phyloP scores from a whole-genome alignment of 2,888 invertebrate species.

The Lycophotia porphyrea region DNA sequence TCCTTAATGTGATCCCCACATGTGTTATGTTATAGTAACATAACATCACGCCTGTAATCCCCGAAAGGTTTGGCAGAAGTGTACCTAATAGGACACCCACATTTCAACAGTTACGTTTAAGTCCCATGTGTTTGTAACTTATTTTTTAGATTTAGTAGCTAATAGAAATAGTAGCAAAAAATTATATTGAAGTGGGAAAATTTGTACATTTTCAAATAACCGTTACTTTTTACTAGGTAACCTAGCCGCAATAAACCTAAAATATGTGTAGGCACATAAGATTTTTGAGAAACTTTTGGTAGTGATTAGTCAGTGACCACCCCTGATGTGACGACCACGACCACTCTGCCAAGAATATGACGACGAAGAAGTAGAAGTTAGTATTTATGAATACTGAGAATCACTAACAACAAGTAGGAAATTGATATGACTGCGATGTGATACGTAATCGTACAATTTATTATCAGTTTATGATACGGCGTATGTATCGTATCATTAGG shows the following conservation, averaged over 20 bases:
- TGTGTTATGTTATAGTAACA: not conserved
- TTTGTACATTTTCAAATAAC: not conserved
- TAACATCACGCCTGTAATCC: no score
- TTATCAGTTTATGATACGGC: not conserved
- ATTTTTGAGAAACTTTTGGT: not conserved
- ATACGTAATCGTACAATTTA: slow-evolving; percentile 13
- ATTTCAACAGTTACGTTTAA: no score
- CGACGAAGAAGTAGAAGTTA: no score
- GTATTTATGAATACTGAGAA: not conserved
- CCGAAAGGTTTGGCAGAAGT: no score
- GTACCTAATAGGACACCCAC: no score
- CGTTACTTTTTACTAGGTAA: not conserved
- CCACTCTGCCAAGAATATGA: no score
- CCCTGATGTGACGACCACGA: no score
- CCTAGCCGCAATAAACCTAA: not conserved
- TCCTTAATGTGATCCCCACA: not conserved
- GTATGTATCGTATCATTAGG: slow-evolving; percentile 2
- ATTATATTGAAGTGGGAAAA: not conserved
- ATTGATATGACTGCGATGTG: not conserved
- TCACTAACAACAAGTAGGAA: not conserved
- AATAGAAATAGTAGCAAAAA: no score
- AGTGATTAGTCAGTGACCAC: not conserved
- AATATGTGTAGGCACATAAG: not conserved
- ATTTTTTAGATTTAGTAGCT: not conserved
- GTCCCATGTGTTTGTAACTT: no score